phyloP scores from a whole-genome alignment of 2,113 vertebrate genomes.

The Cephalopterus ornatus region DNA sequence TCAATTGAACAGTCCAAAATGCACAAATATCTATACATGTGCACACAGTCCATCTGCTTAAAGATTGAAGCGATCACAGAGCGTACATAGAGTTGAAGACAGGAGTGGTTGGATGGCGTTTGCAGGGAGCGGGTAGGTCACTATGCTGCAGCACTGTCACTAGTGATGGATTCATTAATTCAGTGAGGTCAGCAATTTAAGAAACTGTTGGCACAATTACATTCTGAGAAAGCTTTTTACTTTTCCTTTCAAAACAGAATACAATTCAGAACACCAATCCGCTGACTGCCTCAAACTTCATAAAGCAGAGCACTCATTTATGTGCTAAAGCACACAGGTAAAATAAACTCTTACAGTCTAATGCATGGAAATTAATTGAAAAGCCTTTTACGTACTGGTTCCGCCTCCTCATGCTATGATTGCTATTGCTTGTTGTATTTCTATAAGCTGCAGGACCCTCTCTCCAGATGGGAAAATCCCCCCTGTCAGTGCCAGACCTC shows the following conservation, averaged over 20 bases:
- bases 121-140: background rate
- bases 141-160: background rate
- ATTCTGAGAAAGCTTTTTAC: background rate
- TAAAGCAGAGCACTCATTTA: background rate
- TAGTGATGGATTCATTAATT: background rate
- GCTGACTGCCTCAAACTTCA: background rate
- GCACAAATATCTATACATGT: accelerated
- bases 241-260: background rate
- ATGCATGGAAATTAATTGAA: background rate
- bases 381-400: background rate
- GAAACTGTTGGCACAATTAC: background rate
- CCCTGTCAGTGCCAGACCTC: background rate
- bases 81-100: accelerated
- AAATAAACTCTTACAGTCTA: background rate
- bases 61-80: accelerated
- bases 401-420: background rate
- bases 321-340: background rate
- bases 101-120: background rate
- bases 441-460: background rate
- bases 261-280: background rate
- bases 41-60: background rate
- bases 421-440: background rate
- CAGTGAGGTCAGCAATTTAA: background rate
- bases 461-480: background rate
- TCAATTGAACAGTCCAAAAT: background rate